These are phyloP conservation scores for Ispidina picta DNA, from an alignment of 2,797 vertebrate species.

Conservation along the genomic window DNA sequence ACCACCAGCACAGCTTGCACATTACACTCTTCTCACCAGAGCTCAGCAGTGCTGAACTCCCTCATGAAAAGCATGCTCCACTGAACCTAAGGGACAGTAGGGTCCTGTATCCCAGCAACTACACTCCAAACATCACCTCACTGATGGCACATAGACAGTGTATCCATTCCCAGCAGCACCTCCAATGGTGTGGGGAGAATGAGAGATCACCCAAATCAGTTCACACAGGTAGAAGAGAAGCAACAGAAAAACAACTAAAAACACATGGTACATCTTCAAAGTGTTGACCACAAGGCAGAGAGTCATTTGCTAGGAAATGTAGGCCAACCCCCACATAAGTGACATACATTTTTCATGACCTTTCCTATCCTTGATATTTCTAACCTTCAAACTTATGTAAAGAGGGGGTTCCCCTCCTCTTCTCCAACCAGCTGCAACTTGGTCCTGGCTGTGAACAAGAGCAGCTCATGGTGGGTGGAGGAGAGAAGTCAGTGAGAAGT, in stretches of 20 bases:
- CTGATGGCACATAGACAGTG: neutral
- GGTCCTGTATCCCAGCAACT: neutral
- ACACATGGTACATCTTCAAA: neutral
- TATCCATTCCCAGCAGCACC: neutral
- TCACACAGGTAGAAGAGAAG: neutral
- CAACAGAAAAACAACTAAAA: neutral
- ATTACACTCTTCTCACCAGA: neutral
- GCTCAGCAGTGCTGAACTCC: neutral
- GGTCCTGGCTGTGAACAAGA: neutral
- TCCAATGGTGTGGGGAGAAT: neutral
- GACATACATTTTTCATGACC: slow-evolving; percentile 12
- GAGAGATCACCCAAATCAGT: neutral
- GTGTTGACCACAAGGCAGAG: neutral
- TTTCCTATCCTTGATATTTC: neutral
- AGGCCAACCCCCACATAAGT: neutral
- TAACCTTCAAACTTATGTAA: neutral
- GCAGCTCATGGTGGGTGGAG: neutral
- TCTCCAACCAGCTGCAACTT: neutral
- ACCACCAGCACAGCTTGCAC: neutral
- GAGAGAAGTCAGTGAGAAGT: neutral
- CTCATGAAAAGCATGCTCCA: neutral
- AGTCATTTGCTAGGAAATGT: neutral
- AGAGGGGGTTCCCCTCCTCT: neutral
- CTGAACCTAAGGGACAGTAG: neutral
- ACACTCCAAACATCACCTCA: accelerated